Evolutionary conservation across 1,140 invertebrate genomes (phyloP).

Genomic region (Acyrthosiphon pisum): DNA sequence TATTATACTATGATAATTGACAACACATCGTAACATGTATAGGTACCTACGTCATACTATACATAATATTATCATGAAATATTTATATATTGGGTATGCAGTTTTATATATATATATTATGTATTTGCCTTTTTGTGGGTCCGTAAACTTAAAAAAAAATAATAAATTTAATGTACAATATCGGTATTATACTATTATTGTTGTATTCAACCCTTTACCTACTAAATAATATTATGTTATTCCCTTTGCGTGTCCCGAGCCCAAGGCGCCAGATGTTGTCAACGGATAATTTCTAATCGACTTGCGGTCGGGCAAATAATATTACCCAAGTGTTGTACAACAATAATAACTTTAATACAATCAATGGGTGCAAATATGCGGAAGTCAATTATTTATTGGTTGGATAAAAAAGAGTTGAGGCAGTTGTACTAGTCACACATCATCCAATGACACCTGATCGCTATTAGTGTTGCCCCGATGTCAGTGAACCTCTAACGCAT

Average conservation of each 20-base stretch:
- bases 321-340: constrained; percentile 11
- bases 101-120: too few species aligned
- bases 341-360: neutral
- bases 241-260: neutral
- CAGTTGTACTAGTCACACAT: constrained; percentile 16
- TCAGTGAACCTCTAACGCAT: neutral
- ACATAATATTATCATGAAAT: neutral
- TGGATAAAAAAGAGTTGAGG: constrained; percentile 39
- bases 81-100: neutral
- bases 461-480: constrained; percentile 28
- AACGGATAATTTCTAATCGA: constrained; percentile 37
- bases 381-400: constrained; percentile 53
- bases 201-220: neutral
- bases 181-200: neutral
- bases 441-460: constrained; percentile 45
- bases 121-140: neutral
- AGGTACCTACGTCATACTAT: neutral
- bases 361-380: constrained; percentile 53
- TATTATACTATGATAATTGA: neutral
- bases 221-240: neutral
- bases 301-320: neutral
- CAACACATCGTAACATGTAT: neutral
- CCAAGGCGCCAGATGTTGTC: constrained; percentile 27
- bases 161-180: neutral
- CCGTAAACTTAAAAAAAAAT: neutral